Percentiles rank a stretch among this genome's conserved stretches.
These are phyloP conservation scores for Catalaphyllia jardinei DNA, from an alignment of 64 coral and sea anemone species.

Conservation along the genomic window DNA sequence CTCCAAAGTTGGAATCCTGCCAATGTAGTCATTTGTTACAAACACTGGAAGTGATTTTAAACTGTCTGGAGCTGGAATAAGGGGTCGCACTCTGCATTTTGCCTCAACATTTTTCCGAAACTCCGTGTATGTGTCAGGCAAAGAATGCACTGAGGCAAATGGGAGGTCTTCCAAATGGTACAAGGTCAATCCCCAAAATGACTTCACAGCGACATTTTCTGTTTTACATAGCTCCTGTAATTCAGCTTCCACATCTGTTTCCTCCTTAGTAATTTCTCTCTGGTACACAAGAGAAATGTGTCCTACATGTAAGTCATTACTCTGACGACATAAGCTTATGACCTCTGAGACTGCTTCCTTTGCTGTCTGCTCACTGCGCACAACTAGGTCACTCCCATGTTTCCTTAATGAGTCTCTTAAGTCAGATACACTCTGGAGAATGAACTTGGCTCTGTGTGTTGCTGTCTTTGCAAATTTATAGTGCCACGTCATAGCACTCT, in stretches of 20 bases:
- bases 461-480: constrained; percentile 66
- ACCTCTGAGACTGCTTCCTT: constrained; percentile 34
- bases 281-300: constrained; percentile 45
- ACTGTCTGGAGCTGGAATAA: constrained; percentile 14
- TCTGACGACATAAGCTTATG: constrained; percentile 6
- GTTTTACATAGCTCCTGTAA: constrained; percentile 17
- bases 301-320: background rate
- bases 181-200: constrained; percentile 58
- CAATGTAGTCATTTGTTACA: constrained; percentile 8
- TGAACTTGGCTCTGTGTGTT: constrained; percentile 33
- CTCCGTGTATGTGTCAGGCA: constrained; percentile 61
- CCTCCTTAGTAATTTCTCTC: constrained; percentile 59
- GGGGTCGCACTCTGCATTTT: constrained; percentile 24
- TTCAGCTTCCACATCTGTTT: constrained; percentile 59
- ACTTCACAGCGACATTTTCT: constrained; percentile 29
- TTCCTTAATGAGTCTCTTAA: constrained; percentile 40
- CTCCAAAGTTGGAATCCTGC: constrained; percentile 33
- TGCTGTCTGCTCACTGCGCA: constrained; percentile 28
- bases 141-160: constrained; percentile 16
- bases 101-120: constrained; percentile 65
- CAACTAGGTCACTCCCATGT: constrained; percentile 33
- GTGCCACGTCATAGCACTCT: constrained; percentile 36
- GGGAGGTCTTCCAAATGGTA: constrained; percentile 63
- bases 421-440: constrained; percentile 48
- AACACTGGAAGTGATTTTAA: constrained; percentile 37